phyloP scores from a whole-genome alignment of 2,888 invertebrate species.

The Terebella lapidaria region DNA sequence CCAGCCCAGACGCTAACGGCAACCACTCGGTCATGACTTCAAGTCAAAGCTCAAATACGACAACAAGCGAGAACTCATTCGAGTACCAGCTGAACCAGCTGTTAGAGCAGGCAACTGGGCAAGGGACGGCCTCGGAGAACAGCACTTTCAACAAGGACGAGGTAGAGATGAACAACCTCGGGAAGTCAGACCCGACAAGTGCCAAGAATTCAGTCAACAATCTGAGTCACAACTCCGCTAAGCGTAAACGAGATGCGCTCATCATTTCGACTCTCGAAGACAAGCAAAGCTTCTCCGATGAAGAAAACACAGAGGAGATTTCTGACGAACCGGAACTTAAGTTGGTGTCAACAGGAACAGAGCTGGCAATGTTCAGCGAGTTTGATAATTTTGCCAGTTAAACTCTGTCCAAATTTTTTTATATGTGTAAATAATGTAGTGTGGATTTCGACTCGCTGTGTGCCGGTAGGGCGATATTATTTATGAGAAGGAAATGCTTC shows the following conservation, averaged over 20 bases:
- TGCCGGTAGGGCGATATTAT: no score
- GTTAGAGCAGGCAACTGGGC: not conserved
- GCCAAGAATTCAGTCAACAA: not conserved
- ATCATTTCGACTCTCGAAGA: not conserved
- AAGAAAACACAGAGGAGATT: conserved; percentile 1
- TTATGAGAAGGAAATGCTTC: no score
- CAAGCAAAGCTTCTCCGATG: not conserved
- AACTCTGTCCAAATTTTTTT: no score
- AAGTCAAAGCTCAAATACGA: not conserved
- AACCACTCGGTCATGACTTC: conserved; percentile 1
- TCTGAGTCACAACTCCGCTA: not conserved
- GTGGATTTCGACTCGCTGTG: no score
- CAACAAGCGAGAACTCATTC: not conserved
- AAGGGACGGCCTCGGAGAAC: not conserved
- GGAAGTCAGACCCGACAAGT: not conserved
- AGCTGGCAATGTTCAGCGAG: not conserved
- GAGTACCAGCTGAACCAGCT: not conserved
- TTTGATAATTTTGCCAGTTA: no score
- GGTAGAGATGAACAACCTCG: no score
- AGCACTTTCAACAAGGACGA: no score
- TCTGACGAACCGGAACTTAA: not conserved
- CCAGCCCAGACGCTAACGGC: conserved; percentile 2
- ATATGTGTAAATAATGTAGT: no score
- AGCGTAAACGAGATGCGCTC: not conserved
- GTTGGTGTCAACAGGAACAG: not conserved